These are phyloP conservation scores for Melanostoma mellinum DNA, from an alignment of 2,888 invertebrate species.

Conservation along the genomic window DNA sequence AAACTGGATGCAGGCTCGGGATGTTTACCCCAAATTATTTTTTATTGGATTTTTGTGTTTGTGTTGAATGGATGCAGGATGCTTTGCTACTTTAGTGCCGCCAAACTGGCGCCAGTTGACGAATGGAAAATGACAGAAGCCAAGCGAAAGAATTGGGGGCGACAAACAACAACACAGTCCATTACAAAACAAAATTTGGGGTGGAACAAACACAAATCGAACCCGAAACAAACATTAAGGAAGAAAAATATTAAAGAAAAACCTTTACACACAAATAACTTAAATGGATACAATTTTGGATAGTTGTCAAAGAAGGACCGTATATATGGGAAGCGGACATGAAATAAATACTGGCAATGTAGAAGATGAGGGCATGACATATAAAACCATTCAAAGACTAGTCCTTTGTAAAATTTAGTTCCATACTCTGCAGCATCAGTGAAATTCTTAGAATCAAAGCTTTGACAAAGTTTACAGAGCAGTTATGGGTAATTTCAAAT, in stretches of 20 bases:
- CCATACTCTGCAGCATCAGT: slow-evolving; percentile 36
- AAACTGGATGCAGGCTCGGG: slow-evolving; percentile 67
- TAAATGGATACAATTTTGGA: slow-evolving; percentile 41
- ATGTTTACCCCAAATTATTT: slow-evolving; percentile 60
- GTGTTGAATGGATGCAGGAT: slow-evolving; percentile 56
- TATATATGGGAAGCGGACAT: slow-evolving; percentile 40
- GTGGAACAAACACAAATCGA: slow-evolving; percentile 1
- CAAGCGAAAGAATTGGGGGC: slow-evolving; percentile 57
- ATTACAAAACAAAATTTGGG: slow-evolving; percentile 17
- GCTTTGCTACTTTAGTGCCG: slow-evolving; percentile 64
- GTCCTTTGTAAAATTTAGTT: slow-evolving; percentile 10
- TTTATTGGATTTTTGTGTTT: slow-evolving; percentile 12
- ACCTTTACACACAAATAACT: slow-evolving; percentile 17
- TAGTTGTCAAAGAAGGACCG: slow-evolving; percentile 47
- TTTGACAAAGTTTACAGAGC: slow-evolving; percentile 67
- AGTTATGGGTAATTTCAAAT: slow-evolving; percentile 28
- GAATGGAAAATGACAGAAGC: slow-evolving; percentile 69
- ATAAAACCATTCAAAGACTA: slow-evolving; percentile 56
- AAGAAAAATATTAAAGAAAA: slow-evolving; percentile 41
- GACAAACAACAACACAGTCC: slow-evolving; percentile 47
- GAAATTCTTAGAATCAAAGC: slow-evolving; percentile 62
- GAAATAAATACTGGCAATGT: slow-evolving; percentile 58
- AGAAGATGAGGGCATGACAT: slow-evolving; percentile 39
- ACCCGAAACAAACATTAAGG: slow-evolving; percentile 25
- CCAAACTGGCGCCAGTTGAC: slow-evolving; percentile 71